These are phyloP conservation scores for Oryzias woworae DNA, from an alignment of 2,113 vertebrate species.

Conservation along the genomic window DNA sequence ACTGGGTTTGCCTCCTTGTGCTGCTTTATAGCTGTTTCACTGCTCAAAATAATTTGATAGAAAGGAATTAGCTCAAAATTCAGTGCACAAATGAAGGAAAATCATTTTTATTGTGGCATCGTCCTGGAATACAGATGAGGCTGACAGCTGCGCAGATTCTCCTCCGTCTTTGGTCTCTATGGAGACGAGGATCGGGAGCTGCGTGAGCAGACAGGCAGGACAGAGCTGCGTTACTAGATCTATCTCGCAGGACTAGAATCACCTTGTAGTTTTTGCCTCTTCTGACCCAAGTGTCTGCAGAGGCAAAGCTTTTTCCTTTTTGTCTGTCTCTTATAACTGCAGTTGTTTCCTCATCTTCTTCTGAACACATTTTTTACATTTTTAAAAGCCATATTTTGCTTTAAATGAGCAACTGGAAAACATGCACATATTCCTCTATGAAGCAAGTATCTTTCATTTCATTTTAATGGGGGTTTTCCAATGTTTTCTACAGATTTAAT, in stretches of 20 bases:
- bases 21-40: no score
- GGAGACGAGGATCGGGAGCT: constrained; percentile 28
- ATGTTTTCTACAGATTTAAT: constrained; percentile 20
- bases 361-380: not conserved
- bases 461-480: constrained; percentile 12
- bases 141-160: constrained; percentile 26
- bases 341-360: not conserved
- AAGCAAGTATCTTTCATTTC: constrained; percentile 24
- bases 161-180: constrained; percentile 19
- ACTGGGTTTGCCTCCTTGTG: no score
- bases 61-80: not conserved
- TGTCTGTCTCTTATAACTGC: not conserved
- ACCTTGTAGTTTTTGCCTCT: constrained; percentile 26
- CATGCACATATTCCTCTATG: constrained; percentile 22
- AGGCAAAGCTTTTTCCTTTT: not conserved
- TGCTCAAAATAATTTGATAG: constrained; percentile 2
- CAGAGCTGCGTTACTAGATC: constrained; percentile 11
- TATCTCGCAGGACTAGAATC: constrained; percentile 32
- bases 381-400: not conserved
- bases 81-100: not conserved
- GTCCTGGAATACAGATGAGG: not conserved
- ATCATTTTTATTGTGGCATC: not conserved
- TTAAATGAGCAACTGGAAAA: constrained; percentile 2
- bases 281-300: not conserved
- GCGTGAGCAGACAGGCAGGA: constrained; percentile 30